Conservation (phyloP, 1,140 invertebrate species). For the Bombus sibiricus region DNA sequence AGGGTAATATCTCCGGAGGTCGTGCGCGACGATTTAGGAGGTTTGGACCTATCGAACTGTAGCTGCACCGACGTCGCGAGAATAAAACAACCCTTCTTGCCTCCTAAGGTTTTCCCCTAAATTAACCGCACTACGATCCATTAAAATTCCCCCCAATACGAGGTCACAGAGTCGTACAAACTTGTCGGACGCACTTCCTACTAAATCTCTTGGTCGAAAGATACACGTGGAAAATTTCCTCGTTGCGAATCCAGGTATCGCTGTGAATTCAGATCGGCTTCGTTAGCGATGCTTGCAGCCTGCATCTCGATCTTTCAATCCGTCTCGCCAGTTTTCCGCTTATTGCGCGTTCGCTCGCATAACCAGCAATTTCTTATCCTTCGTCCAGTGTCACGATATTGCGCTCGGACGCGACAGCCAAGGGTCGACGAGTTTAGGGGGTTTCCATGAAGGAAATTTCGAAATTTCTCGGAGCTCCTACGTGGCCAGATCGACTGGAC, state of each 20-base stretch:
- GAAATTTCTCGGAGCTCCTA: conserved; percentile 52
- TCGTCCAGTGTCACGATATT: conserved; percentile 22
- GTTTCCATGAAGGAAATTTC: conserved; percentile 42
- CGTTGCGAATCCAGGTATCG: too few species aligned
- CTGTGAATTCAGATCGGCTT: fast-evolving
- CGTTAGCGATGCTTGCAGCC: fast-evolving
- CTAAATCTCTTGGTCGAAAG: too few species aligned
- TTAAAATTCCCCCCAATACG: too few species aligned
- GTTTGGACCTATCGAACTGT: not conserved
- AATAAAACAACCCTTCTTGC: not conserved
- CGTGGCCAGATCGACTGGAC: conserved; percentile 14
- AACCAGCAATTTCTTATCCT: conserved; percentile 7
- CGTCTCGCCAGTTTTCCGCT: not conserved
- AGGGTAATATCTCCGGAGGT: conserved; percentile 65
- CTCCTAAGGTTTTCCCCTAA: too few species aligned
- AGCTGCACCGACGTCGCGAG: conserved; percentile 2
- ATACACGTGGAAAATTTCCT: too few species aligned
- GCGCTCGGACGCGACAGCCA: not conserved
- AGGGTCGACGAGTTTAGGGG: not conserved
- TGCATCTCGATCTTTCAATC: not conserved
- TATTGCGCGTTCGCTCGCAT: not conserved
- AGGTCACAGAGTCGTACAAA: too few species aligned
- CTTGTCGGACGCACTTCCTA: too few species aligned
- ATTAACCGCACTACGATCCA: too few species aligned
- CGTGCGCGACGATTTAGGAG: conserved; percentile 55